A percentile compares a stretch with the other conserved stretches of the same genome.
These are phyloP conservation scores for Tetragonula clypearis DNA, from an alignment of 1,140 invertebrate genomes.

Conservation along the genomic window DNA sequence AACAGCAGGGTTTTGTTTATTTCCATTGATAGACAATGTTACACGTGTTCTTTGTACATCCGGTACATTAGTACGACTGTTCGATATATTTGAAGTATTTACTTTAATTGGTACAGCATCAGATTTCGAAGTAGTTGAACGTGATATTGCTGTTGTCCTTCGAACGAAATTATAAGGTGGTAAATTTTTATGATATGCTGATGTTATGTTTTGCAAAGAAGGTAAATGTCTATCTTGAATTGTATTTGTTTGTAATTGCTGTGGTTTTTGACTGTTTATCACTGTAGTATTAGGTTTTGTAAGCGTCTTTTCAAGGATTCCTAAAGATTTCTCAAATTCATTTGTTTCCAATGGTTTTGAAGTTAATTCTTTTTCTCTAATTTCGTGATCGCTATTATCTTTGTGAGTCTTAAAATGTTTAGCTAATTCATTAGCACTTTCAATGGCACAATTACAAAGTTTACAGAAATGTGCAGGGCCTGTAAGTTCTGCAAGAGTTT, in stretches of 20 bases:
- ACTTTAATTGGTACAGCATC: no score
- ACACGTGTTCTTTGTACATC: fast-evolving
- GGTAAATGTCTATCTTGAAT: neutral
- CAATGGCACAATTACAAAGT: slow-evolving; percentile 15
- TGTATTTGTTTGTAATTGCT: neutral
- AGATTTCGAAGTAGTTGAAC: no score
- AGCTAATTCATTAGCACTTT: neutral
- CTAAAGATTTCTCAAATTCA: neutral
- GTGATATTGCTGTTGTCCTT: neutral
- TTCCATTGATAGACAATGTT: neutral
- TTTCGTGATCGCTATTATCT: neutral
- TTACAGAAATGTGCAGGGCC: neutral
- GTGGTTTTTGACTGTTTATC: neutral
- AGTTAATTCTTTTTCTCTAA: no score
- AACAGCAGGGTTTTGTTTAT: neutral
- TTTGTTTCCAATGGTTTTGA: neutral
- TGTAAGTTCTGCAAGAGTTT: slow-evolving; percentile 58
- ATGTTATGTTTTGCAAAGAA: neutral
- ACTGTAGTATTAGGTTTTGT: no score
- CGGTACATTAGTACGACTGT: neutral
- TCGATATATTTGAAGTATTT: no score
- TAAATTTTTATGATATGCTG: slow-evolving; percentile 37
- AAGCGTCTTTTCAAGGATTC: neutral
- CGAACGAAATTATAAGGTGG: slow-evolving; percentile 2
- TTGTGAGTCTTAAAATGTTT: slow-evolving; percentile 18